Evolutionary conservation across 2,797 vertebrate species (phyloP).

Genomic region (Sebastes ruberrimus): DNA sequence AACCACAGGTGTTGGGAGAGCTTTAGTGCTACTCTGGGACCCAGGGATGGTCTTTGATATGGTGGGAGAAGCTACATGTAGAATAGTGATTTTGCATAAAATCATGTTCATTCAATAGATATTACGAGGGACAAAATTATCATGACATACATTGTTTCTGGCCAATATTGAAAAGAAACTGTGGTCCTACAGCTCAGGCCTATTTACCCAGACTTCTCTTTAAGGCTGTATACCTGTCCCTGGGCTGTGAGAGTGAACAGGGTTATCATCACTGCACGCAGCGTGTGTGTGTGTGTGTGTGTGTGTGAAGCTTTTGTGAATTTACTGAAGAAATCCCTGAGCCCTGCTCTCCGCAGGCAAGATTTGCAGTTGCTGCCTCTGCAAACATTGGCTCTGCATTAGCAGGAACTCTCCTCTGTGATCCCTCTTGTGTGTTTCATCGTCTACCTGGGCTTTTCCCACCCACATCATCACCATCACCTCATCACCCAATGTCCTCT

Average conservation of each 20-base stretch:
- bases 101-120: background rate
- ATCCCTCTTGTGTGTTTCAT: conserved; percentile 18
- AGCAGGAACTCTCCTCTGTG: conserved; percentile 33
- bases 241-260: conserved; percentile 14
- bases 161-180: background rate
- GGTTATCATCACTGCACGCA: conserved; percentile 36
- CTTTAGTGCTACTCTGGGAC: no score
- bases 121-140: fast-evolving
- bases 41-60: fast-evolving
- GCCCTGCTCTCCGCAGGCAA: conserved; percentile 24
- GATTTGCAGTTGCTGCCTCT: conserved; percentile 54
- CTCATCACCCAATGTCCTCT: conserved; percentile 7
- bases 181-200: background rate
- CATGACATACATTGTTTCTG: background rate
- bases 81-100: background rate
- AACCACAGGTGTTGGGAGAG: no score
- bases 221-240: background rate
- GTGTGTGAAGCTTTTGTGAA: conserved; percentile 41
- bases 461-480: conserved; percentile 16
- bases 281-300: background rate
- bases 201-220: background rate
- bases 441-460: conserved; percentile 12
- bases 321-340: conserved; percentile 51
- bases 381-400: conserved; percentile 53
- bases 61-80: background rate